Percentiles rank a stretch among this genome's conserved stretches.
Conservation (phyloP, 2,888 invertebrate species). For the Agriopis leucophaearia region DNA sequence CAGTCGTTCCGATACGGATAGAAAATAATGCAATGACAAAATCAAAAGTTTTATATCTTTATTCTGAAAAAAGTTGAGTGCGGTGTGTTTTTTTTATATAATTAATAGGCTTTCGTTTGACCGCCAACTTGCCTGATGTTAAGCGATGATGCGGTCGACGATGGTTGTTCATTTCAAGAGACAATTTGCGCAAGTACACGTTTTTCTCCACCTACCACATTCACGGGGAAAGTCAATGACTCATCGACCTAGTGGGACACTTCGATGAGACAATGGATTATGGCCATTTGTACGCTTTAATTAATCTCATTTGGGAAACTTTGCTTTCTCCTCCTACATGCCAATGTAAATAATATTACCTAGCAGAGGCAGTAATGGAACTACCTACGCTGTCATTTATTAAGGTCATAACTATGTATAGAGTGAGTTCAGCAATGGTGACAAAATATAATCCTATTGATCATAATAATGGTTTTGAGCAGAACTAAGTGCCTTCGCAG, state of each 20-base stretch:
- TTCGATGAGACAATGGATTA: slow-evolving; percentile 38
- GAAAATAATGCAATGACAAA: too few species aligned
- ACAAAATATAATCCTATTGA: slow-evolving; percentile 3
- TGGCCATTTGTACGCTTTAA: slow-evolving; percentile 34
- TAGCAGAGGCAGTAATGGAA: slow-evolving; percentile 16
- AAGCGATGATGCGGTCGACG: too few species aligned
- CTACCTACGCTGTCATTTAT: slow-evolving; percentile 16
- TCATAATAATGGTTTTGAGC: not conserved
- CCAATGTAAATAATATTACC: slow-evolving; percentile 18
- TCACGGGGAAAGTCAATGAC: slow-evolving; percentile 26
- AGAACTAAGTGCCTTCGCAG: too few species aligned
- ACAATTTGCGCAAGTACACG: slow-evolving; percentile 9
- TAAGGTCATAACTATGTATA: not conserved
- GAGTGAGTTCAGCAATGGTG: not conserved
- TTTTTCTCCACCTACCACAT: slow-evolving; percentile 23
- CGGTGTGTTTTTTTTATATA: too few species aligned
- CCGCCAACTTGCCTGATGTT: too few species aligned
- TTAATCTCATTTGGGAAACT: slow-evolving; percentile 29
- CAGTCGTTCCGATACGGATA: too few species aligned
- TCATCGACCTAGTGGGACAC: slow-evolving; percentile 35
- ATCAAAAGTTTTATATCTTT: too few species aligned
- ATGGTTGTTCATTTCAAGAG: slow-evolving; percentile 13
- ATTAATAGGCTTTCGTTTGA: too few species aligned
- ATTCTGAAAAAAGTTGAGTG: too few species aligned
- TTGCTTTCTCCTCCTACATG: slow-evolving; percentile 30